phyloP scores from a whole-genome alignment of 2,888 invertebrate species.

The Entomobrya proxima region DNA sequence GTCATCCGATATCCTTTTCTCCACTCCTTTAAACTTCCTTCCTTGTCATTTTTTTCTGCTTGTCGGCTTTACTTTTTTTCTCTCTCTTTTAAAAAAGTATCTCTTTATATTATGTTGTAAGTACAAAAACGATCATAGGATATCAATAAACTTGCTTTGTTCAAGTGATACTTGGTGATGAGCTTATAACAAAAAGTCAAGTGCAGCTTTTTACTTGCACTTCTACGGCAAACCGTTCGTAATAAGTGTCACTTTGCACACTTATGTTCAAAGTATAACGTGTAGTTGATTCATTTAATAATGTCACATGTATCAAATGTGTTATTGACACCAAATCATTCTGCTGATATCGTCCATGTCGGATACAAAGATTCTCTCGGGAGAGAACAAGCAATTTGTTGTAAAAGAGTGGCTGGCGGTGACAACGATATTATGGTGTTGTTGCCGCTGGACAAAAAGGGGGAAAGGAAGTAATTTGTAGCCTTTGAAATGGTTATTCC shows the following conservation, averaged over 20 bases:
- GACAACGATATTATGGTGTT: background rate
- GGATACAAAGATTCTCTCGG: slow-evolving; percentile 31
- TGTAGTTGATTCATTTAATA: background rate
- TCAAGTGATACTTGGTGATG: background rate
- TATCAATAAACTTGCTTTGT: background rate
- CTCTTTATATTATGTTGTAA: too few species aligned
- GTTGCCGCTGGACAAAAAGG: slow-evolving; percentile 14
- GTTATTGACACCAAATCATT: slow-evolving; percentile 20
- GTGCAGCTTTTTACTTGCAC: background rate
- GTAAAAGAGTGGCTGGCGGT: slow-evolving; percentile 38
- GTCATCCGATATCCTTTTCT: slow-evolving; percentile 55
- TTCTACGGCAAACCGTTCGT: background rate
- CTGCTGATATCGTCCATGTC: slow-evolving; percentile 9
- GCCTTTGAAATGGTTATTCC: background rate
- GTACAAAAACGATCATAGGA: background rate
- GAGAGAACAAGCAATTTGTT: slow-evolving; percentile 61
- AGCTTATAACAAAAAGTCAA: background rate
- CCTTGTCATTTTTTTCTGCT: slow-evolving; percentile 40
- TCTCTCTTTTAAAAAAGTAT: background rate
- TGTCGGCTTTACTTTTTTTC: background rate
- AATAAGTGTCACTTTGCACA: slow-evolving; percentile 47
- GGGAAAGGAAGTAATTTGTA: slow-evolving; percentile 50
- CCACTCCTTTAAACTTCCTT: slow-evolving; percentile 10
- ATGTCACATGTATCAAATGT: slow-evolving; percentile 15
- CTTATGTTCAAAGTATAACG: slow-evolving; percentile 24